Evolutionary conservation across 2,113 vertebrate genomes (phyloP), one percentile per base, ranked within the genome.

Genomic region (Dasypus novemcinctus): DNA sequence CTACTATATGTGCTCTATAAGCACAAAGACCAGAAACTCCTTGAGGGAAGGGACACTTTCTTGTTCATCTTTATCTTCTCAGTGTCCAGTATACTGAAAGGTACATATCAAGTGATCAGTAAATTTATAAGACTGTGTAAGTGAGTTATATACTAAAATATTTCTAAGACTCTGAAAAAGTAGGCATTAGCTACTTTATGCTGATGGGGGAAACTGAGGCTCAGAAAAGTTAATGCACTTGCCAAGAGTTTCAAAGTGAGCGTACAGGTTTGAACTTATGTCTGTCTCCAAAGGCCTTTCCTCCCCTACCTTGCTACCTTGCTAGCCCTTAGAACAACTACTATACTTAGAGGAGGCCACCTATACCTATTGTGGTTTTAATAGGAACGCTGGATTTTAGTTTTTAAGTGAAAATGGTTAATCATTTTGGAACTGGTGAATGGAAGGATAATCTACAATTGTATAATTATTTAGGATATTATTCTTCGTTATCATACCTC

Each of bases 131-230:
- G 76, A 49, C n/a, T 6, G 15, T 14, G 3, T 12, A 41, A 18
- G 11, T 29, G 21, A 66, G 17, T 57, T 12, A 46, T 74, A 85
- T 72, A 49, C 69, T 76, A 14, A 76, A 64, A 31, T 59, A 80
- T 85, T 95, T 90, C 71, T 72, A 90, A 71, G 41, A 87, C 54
- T 46, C 66, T 80, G 81, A 12, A 88, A 89, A 86, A 84, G 41
- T 25, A 66, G 33, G 21, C 54, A 33, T 14, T 59, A 64, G 36
- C 74, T 75, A 4, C 41, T 79, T 63, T 57, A 57, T 66, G 5
- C 21, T 57, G 25, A 66, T 72, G n/a, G 9, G 41, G 25, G 25
- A 87, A 93, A 64, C 1, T 5, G n/a, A 84, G 54, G 20, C 43
- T 93, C 71, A 5, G 54, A 38, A 43, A 94, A 59, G 29, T 18